Evolutionary conservation across 2,888 invertebrate genomes (phyloP), one percentile per base, ranked within the genome.

Genomic region (Aleiodes testaceus): DNA sequence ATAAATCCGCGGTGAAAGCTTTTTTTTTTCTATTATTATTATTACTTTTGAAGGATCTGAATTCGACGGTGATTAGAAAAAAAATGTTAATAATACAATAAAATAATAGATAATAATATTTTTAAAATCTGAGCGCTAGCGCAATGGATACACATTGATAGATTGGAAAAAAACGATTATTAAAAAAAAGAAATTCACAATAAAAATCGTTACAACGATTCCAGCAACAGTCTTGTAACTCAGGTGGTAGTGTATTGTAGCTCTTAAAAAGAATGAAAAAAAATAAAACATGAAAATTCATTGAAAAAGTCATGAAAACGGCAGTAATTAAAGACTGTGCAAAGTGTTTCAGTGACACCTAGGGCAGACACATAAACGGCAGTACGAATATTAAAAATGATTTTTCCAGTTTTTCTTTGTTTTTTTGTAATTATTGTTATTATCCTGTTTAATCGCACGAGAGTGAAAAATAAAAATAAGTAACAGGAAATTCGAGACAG

Each of bases 221-320:
- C 61, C 50, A 69, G 69, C 64, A 53, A 69, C 69, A 69, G 69
- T 69, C 69, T 69, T 69, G 22, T 53, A 53, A 52, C 45, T 69
- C 53, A 30, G 64, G 69, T 69, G 69, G 53, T 69, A 63, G 18
- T 61, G 16, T 26, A 59, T 59, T 59, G 59, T 59, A 59, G 59
- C 36, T 59, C 18, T 59, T 18, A 36, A 36, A 59, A 59, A 12
- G 42, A 3, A 36, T 36, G 7, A 26, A 26, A 9, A 36, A 36
- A 3, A 36, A 11, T 9, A 2, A 36, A 36, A 36, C 36, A 36
- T 36, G 6, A 36, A 18, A 59, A 59, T 14, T 30, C 59, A 59
- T 59, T 59, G 59, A 20, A 14, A 12, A 42, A 36, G 26, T 36
- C 3, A 36, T 36, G 36, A 42, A 18, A 11, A 42, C 36, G 30